A percentile compares a stretch with the other conserved stretches of the same genome.
These are phyloP conservation scores for Drosophila ohnishii DNA, from an alignment of 1,140 invertebrate genomes.

Conservation along the genomic window DNA sequence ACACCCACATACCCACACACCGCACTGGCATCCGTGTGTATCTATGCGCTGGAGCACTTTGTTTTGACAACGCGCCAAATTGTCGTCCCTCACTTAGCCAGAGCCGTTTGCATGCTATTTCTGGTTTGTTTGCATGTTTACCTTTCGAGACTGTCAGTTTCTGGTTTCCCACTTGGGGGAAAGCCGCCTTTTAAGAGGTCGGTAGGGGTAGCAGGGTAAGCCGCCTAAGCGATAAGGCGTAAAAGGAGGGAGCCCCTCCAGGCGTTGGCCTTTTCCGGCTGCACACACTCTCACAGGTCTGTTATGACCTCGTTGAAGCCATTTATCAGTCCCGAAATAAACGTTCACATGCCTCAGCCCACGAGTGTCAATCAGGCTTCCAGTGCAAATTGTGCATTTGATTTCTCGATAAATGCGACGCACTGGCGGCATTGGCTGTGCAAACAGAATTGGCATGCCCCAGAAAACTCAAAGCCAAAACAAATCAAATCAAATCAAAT, in stretches of 20 bases:
- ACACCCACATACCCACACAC: background rate
- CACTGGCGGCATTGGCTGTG: conserved; percentile 33
- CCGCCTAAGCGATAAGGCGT: conserved; percentile 16
- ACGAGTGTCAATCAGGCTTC: conserved; percentile 60
- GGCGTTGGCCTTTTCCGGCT: conserved; percentile 22
- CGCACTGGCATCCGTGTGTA: conserved; percentile 13
- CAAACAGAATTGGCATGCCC: conserved; percentile 47
- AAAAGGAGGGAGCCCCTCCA: conserved; percentile 13
- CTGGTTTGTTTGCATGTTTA: conserved; percentile 62
- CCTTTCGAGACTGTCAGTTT: conserved; percentile 20
- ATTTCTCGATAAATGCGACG: conserved; percentile 54
- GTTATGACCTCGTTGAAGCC: conserved; percentile 17
- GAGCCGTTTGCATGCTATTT: conserved; percentile 54
- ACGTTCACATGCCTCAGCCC: conserved; percentile 41
- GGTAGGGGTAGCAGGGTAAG: conserved; percentile 1
- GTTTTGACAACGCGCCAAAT: conserved; percentile 71
- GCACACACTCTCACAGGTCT: conserved; percentile 2
- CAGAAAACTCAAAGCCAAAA: conserved; percentile 52
- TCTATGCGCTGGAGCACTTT: conserved; percentile 56
- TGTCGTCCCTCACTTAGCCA: conserved; percentile 50
- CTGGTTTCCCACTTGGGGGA: background rate
- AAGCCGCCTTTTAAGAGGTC: conserved; percentile 8
- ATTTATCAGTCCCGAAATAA: conserved; percentile 35
- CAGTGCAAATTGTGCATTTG: conserved; percentile 57
- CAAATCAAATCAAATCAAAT: conserved; percentile 27